Evolutionary conservation across 2,888 invertebrate genomes (phyloP).

Genomic region (Pyrgus malvae): DNA sequence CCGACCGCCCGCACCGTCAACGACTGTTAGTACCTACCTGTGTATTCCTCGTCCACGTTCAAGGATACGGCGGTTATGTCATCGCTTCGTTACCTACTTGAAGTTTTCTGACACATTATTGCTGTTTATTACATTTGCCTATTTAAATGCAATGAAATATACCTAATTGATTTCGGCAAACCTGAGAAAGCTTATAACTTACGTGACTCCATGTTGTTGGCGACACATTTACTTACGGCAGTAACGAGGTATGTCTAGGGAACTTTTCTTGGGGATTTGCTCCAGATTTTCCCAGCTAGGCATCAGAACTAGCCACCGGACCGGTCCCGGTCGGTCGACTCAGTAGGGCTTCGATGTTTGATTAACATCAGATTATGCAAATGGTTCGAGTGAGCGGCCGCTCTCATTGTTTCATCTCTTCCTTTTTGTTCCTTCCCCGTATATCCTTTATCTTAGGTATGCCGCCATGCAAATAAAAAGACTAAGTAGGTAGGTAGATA

Average conservation of each 20-base stretch:
- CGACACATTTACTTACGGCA: too few relatives aligned
- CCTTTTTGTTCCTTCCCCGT: conserved; percentile 67
- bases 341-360: conserved; percentile 66
- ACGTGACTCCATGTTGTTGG: background rate
- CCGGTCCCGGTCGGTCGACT: conserved; percentile 40
- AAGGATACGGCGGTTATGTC: conserved; percentile 66
- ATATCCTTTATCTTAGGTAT: conserved; percentile 72
- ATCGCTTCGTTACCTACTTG: conserved; percentile 39
- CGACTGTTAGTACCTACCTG: conserved; percentile 54
- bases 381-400: conserved; percentile 75
- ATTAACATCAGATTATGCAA: conserved; percentile 82
- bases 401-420: conserved; percentile 72
- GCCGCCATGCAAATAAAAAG: conserved; percentile 72
- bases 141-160: background rate
- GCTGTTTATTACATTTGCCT: background rate
- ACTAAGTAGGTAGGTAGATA: conserved; percentile 43
- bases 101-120: conserved; percentile 24
- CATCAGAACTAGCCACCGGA: conserved; percentile 30
- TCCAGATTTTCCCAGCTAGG: conserved; percentile 14
- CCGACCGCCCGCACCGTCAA: conserved; percentile 47
- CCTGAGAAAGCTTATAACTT: conserved; percentile 18
- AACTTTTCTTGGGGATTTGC: background rate
- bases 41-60: conserved; percentile 59
- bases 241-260: too few relatives aligned
- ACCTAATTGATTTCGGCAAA: background rate